These are phyloP conservation scores for Latrodectus hesperus DNA, from an alignment of 2,888 invertebrate species.

Conservation along the genomic window DNA sequence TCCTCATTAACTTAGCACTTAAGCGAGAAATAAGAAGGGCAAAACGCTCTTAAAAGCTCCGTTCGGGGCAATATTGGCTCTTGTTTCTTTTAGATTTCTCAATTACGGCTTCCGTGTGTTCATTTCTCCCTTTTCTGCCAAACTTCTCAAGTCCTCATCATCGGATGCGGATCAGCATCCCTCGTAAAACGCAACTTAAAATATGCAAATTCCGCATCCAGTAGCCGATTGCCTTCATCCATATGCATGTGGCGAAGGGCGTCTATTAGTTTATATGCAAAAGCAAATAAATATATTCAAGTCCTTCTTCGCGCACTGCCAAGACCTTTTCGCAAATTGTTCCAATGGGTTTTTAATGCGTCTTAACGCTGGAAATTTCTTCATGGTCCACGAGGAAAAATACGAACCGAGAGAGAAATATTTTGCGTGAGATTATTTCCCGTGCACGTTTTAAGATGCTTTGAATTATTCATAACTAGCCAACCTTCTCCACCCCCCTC, in stretches of 20 bases:
- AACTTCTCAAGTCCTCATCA: conserved; percentile 4
- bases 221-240: conserved; percentile 40
- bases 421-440: conserved; percentile 49
- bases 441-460: conserved; percentile 39
- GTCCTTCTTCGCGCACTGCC: background rate
- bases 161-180: background rate
- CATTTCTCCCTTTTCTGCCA: conserved; percentile 4
- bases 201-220: conserved; percentile 48
- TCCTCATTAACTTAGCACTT: no score
- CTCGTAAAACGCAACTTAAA: conserved; percentile 22
- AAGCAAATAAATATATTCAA: conserved; percentile 41
- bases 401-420: conserved; percentile 12
- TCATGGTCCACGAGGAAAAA: conserved; percentile 11
- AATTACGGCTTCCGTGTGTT: conserved; percentile 3
- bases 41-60: no score
- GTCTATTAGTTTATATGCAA: conserved; percentile 47
- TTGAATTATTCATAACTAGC: conserved; percentile 49
- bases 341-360: conserved; percentile 60
- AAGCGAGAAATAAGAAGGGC: no score
- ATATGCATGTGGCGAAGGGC: conserved; percentile 34
- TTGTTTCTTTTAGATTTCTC: background rate
- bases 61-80: no score
- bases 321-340: conserved; percentile 35
- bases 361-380: conserved; percentile 32
- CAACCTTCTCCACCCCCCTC: conserved; percentile 17